phyloP scores from a whole-genome alignment of 2,113 vertebrate genomes.

The Speoplatyrhinus poulsoni region DNA sequence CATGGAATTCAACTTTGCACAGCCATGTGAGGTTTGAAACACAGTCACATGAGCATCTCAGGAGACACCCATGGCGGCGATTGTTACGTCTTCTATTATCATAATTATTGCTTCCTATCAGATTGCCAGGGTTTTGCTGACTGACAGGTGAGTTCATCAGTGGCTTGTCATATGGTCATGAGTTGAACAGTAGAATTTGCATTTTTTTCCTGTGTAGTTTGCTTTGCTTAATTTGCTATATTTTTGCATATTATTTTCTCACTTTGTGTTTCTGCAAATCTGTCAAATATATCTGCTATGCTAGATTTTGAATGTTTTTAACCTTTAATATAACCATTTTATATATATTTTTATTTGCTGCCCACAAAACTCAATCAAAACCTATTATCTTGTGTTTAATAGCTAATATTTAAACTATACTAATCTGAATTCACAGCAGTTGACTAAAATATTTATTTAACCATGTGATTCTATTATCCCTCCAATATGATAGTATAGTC shows the following conservation, averaged over 20 bases:
- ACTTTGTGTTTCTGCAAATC: too few relatives aligned
- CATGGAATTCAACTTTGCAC: conserved; percentile 58
- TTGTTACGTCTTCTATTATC: conserved; percentile 2
- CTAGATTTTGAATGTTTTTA: too few relatives aligned
- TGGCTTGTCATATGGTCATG: neutral
- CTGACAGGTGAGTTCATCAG: conserved; percentile 11
- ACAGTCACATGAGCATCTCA: conserved; percentile 42
- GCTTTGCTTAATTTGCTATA: too few relatives aligned
- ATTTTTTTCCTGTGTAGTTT: neutral
- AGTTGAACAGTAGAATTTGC: neutral
- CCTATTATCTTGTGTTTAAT: too few relatives aligned
- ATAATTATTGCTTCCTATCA: conserved; percentile 17
- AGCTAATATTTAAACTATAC: neutral
- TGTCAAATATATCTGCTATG: too few relatives aligned
- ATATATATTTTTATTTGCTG: neutral
- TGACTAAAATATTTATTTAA: too few relatives aligned
- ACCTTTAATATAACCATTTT: neutral
- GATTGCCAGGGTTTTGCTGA: neutral
- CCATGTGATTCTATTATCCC: too few relatives aligned
- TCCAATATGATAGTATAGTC: too few relatives aligned
- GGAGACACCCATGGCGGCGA: conserved; percentile 18
- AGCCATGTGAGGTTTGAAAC: conserved; percentile 47
- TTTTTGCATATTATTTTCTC: too few relatives aligned
- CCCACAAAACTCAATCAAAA: too few relatives aligned
- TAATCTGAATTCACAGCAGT: too few relatives aligned